Evolutionary conservation across 2,113 vertebrate genomes (phyloP).

Genomic region (Sigmodon hispidus): DNA sequence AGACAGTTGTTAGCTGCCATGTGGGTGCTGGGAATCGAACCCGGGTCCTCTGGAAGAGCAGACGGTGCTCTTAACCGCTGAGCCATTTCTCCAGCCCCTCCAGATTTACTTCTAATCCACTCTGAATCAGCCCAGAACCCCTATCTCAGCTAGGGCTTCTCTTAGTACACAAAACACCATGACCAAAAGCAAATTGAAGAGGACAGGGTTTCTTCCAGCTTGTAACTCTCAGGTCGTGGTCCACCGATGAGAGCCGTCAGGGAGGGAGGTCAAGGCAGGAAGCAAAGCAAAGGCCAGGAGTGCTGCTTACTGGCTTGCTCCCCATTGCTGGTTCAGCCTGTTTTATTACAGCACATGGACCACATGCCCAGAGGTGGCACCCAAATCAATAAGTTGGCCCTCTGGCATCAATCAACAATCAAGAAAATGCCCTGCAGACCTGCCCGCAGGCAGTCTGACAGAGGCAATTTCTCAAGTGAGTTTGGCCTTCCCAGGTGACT

Average conservation of each 20-base stretch:
- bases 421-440: neutral
- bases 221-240: neutral
- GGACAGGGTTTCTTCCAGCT: neutral
- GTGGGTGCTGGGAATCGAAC: too few relatives aligned
- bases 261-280: too few relatives aligned
- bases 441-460: neutral
- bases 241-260: too few relatives aligned
- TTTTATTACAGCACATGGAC: neutral
- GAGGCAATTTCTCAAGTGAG: neutral
- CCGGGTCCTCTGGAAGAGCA: too few relatives aligned
- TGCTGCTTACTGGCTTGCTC: neutral
- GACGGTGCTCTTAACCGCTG: too few relatives aligned
- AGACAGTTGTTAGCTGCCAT: too few relatives aligned
- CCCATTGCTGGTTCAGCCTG: neutral
- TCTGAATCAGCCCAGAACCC: neutral
- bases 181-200: neutral
- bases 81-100: too few relatives aligned
- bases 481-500: neutral
- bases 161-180: neutral
- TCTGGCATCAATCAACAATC: neutral
- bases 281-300: neutral
- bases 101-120: neutral
- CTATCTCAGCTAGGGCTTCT: neutral
- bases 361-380: neutral
- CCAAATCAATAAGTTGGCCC: neutral